These are phyloP conservation scores for Leiothrix lutea DNA, from an alignment of 2,113 vertebrate genomes.

Conservation along the genomic window DNA sequence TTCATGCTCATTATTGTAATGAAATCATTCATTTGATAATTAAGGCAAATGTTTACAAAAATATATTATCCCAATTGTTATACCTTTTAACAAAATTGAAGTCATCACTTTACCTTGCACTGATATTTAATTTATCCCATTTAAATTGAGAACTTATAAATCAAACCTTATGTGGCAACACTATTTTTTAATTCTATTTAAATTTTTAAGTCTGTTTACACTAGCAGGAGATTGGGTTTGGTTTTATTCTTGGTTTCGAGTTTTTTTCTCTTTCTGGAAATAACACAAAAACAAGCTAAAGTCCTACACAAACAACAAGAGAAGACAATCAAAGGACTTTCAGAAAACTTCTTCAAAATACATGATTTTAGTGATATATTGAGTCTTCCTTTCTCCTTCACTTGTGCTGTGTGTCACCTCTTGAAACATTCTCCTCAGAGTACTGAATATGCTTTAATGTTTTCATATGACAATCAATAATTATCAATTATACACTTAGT, in stretches of 20 bases:
- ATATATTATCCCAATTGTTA: neutral
- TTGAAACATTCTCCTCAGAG: neutral
- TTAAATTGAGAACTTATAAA: neutral
- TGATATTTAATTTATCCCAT: neutral
- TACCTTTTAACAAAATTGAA: neutral
- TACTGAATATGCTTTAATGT: constrained; percentile 21
- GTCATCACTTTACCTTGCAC: neutral
- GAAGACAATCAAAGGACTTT: neutral
- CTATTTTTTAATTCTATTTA: neutral
- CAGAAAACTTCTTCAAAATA: neutral
- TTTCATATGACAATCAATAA: constrained; percentile 49
- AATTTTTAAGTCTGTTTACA: neutral
- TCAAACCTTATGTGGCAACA: neutral
- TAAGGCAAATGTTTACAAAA: neutral
- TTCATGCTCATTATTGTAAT: neutral
- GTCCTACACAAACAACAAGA: neutral
- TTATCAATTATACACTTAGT: constrained; percentile 58
- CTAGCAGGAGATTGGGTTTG: neutral
- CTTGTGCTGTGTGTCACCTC: neutral
- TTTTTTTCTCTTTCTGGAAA: neutral
- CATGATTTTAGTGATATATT: neutral
- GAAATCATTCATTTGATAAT: neutral
- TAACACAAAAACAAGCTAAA: neutral
- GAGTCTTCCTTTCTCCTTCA: neutral
- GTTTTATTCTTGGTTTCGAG: accelerated